These are phyloP conservation scores for Oscheius sp. DNA, from an alignment of 2,888 invertebrate species.

Conservation along the genomic window DNA sequence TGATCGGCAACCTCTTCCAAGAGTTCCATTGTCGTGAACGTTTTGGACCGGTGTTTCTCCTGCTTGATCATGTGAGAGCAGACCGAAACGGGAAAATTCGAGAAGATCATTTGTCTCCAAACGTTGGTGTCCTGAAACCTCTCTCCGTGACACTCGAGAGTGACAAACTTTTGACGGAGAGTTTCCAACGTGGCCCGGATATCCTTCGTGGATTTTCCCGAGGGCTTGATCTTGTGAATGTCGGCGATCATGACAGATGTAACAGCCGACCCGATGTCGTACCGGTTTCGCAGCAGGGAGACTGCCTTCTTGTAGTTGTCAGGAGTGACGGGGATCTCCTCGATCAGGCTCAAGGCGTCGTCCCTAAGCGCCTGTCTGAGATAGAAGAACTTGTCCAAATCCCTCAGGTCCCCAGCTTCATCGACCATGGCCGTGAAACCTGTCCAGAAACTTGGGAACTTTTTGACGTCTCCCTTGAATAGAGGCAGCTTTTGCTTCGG, in stretches of 20 bases:
- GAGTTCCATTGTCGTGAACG: no score
- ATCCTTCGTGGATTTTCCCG: no score
- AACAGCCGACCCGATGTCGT: background rate
- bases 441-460: constrained; percentile 6
- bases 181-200: no score
- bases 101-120: no score
- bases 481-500: background rate
- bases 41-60: no score
- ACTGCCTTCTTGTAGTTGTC: no score
- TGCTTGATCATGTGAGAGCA: no score
- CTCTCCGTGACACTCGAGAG: background rate
- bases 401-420: background rate
- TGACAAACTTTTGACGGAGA: background rate
- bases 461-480: background rate
- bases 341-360: background rate
- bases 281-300: background rate
- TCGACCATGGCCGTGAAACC: background rate
- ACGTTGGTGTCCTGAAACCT: no score
- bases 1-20: no score
- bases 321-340: background rate
- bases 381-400: background rate
- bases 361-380: background rate
- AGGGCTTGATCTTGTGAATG: no score
- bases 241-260: background rate
- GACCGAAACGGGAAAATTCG: no score